A percentile compares a stretch with the other conserved stretches of the same genome.
Conservation (phyloP, 2,113 vertebrate genomes). For the Oncorhynchus tshawytscha region DNA sequence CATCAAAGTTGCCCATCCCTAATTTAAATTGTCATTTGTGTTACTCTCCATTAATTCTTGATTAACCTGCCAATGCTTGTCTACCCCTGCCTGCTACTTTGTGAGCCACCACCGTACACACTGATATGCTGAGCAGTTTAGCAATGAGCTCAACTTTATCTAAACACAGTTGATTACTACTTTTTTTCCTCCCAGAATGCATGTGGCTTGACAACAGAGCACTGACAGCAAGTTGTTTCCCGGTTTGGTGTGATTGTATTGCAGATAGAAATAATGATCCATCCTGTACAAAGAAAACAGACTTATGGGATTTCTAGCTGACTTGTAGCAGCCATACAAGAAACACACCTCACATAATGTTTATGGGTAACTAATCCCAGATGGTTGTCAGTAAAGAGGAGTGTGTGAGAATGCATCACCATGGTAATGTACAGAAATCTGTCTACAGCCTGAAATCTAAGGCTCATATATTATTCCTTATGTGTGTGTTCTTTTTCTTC, state of each 20-base stretch:
- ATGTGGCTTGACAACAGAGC: constrained; percentile 37
- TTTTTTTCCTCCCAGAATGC: constrained; percentile 36
- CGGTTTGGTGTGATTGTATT: constrained; percentile 19
- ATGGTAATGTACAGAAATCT: background rate
- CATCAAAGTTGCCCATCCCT: no score
- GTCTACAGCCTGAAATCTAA: background rate
- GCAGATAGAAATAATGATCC: constrained; percentile 23
- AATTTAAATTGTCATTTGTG: constrained; percentile 56
- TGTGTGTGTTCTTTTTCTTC: background rate
- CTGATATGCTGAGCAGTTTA: constrained; percentile 38
- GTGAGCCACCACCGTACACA: constrained; percentile 42
- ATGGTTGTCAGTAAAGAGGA: background rate
- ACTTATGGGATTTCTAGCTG: background rate
- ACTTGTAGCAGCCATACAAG: background rate
- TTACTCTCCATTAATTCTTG: constrained; percentile 56
- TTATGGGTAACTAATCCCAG: background rate
- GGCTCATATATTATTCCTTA: background rate
- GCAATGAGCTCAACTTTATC: constrained; percentile 58
- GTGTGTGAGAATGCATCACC: background rate
- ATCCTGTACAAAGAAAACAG: constrained; percentile 7
- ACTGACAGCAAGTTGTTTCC: constrained; percentile 17
- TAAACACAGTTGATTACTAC: constrained; percentile 57
- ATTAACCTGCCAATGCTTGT: constrained; percentile 57
- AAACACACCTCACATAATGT: background rate
- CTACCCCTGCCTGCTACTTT: constrained; percentile 41